Percentiles rank a stretch among this genome's conserved stretches.
Conservation (phyloP, 2,888 invertebrate genomes). For the Anthophora plumipes region DNA sequence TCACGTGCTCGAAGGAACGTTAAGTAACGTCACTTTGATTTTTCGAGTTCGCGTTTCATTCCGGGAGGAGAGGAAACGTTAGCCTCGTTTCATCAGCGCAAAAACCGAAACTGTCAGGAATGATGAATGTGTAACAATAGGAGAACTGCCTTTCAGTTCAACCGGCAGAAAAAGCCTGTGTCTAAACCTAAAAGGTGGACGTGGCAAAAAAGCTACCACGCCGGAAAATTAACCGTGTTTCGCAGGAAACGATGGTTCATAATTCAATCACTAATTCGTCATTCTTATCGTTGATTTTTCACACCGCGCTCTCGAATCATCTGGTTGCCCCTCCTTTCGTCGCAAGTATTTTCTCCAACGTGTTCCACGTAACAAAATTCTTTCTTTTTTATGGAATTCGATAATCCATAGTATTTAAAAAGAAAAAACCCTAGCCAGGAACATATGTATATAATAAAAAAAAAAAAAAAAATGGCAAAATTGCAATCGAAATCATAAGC, state of each 20-base stretch:
- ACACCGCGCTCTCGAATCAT: not conserved
- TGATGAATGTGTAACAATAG: conserved; percentile 30
- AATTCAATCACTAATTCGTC: not conserved
- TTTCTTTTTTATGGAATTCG: no score
- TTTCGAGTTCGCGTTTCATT: not conserved
- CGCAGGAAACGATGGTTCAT: not conserved
- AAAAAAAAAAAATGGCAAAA: no score
- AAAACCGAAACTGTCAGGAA: conserved; percentile 16
- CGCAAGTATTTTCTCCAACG: no score
- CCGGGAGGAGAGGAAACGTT: not conserved
- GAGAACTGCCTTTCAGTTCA: not conserved
- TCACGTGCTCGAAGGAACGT: not conserved
- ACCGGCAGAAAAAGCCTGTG: not conserved
- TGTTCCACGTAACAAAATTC: not conserved
- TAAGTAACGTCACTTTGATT: not conserved
- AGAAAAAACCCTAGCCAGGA: no score
- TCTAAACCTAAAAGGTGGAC: not conserved
- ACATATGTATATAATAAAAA: no score
- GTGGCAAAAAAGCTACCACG: not conserved
- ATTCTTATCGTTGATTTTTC: conserved; percentile 1
- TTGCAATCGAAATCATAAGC: no score
- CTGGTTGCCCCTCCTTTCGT: not conserved
- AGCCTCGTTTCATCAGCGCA: not conserved
- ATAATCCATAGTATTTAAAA: no score
- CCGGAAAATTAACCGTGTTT: not conserved